A percentile compares a stretch with the other conserved stretches of the same genome.
phyloP scores from a whole-genome alignment of 2,888 invertebrate species.

The Chymomyza fuscimana region DNA sequence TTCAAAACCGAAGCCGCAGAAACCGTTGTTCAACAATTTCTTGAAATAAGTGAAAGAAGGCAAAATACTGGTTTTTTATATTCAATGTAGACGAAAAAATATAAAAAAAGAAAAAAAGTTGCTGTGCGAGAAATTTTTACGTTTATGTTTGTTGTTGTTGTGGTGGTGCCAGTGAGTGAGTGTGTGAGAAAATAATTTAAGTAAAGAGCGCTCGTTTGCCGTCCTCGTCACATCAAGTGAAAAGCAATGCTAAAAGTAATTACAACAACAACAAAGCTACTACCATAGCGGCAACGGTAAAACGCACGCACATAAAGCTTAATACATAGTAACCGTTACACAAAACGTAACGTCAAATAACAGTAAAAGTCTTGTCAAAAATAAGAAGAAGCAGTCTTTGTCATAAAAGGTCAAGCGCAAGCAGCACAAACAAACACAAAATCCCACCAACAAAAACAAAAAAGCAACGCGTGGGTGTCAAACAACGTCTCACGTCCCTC shows the following conservation, averaged over 20 bases:
- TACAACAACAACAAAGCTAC: conserved; percentile 29
- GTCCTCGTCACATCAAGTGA: conserved; percentile 40
- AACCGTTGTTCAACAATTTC: conserved; percentile 70
- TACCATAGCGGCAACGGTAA: neutral
- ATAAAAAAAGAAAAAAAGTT: conserved; percentile 55
- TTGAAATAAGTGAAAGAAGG: conserved; percentile 68
- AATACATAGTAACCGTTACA: conserved; percentile 4
- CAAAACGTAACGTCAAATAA: conserved; percentile 40
- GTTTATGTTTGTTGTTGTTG: conserved; percentile 34
- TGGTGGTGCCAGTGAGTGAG: conserved; percentile 21
- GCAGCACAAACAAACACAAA: conserved; percentile 9
- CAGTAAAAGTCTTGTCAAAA: conserved; percentile 40
- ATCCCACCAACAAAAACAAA: conserved; percentile 17
- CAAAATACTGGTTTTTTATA: conserved; percentile 64
- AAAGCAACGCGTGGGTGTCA: conserved; percentile 35
- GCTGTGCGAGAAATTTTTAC: conserved; percentile 62
- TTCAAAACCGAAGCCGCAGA: conserved; percentile 50
- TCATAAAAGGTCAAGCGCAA: neutral
- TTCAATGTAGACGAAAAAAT: conserved; percentile 30
- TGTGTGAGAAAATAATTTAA: conserved; percentile 36
- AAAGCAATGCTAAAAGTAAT: conserved; percentile 61
- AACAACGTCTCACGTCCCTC: conserved; percentile 29
- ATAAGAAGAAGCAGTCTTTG: neutral
- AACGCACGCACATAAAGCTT: neutral
- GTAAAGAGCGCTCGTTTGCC: conserved; percentile 14